Conservation (phyloP, 2,113 vertebrate species). For the Sander vitreus region DNA sequence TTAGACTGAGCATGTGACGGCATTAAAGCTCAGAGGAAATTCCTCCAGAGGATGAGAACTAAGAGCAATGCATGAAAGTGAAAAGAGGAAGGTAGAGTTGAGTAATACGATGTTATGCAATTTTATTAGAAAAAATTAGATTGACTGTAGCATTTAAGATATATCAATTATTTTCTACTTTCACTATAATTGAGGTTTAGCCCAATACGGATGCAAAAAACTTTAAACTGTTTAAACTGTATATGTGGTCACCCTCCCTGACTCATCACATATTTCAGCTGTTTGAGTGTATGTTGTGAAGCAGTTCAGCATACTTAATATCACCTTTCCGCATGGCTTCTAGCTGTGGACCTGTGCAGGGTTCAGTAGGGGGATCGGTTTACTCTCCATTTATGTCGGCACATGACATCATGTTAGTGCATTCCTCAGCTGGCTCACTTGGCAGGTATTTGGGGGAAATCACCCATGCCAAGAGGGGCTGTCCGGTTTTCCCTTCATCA, state of each 20-base stretch:
- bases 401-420: conserved; percentile 69
- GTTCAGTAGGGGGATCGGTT: conserved; percentile 58
- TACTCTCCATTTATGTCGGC: conserved; percentile 64
- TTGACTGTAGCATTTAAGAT: background rate
- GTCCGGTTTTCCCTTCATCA: conserved; percentile 21
- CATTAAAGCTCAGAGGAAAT: conserved; percentile 74
- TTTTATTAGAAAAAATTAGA: background rate
- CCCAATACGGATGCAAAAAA: background rate
- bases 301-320: conserved; percentile 26
- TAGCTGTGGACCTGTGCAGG: conserved; percentile 24
- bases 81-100: conserved; percentile 49
- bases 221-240: background rate
- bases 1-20: conserved; percentile 76
- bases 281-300: background rate
- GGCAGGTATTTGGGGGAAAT: conserved; percentile 67
- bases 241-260: background rate
- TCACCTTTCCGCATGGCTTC: conserved; percentile 36
- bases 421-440: conserved; percentile 66
- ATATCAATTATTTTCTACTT: background rate
- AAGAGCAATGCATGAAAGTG: conserved; percentile 29
- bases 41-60: conserved; percentile 71
- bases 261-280: conserved; percentile 17
- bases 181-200: background rate
- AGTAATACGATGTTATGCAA: conserved; percentile 35
- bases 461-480: conserved; percentile 38